Percentiles rank a stretch among this genome's conserved stretches.
Evolutionary conservation across 2,888 invertebrate genomes (phyloP).

Genomic region (Hesperia comma): DNA sequence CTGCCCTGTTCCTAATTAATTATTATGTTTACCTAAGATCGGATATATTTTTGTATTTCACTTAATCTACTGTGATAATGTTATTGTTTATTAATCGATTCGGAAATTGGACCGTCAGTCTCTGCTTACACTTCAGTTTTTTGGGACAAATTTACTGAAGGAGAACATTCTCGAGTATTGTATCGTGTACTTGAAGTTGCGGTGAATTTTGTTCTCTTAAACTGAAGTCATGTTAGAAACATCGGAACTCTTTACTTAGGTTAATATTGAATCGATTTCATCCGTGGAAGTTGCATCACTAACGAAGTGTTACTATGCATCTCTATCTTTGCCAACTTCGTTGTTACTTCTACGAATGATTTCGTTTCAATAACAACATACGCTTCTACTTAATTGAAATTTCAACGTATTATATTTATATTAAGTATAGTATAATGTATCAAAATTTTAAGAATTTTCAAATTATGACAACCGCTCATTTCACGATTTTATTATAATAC

Average conservation of each 20-base stretch:
- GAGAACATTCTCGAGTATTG: constrained; percentile 12
- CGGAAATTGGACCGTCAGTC: constrained; percentile 39
- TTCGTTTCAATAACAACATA: constrained; percentile 71
- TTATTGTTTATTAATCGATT: constrained; percentile 43
- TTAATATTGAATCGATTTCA: constrained; percentile 53
- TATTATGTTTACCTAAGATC: constrained; percentile 55
- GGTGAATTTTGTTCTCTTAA: constrained; percentile 54
- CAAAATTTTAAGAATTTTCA: constrained; percentile 75
- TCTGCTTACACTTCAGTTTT: constrained; percentile 65
- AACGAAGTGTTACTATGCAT: constrained; percentile 33
- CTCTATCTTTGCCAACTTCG: constrained; percentile 39
- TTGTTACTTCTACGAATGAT: constrained; percentile 60
- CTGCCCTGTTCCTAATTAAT: constrained; percentile 76
- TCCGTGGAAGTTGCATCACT: constrained; percentile 53
- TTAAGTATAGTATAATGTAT: constrained; percentile 78
- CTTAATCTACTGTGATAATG: constrained; percentile 70
- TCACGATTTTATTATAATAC: constrained; percentile 53
- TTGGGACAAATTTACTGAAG: constrained; percentile 52
- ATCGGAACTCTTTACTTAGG: constrained; percentile 61
- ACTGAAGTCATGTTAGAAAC: constrained; percentile 65
- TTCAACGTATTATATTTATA: constrained; percentile 82
- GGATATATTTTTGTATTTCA: constrained; percentile 60
- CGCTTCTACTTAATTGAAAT: constrained; percentile 81
- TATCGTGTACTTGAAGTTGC: constrained; percentile 14
- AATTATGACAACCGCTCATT: constrained; percentile 77